Evolutionary conservation across 2,113 vertebrate species (phyloP).

Genomic region (Miniopterus natalensis): DNA sequence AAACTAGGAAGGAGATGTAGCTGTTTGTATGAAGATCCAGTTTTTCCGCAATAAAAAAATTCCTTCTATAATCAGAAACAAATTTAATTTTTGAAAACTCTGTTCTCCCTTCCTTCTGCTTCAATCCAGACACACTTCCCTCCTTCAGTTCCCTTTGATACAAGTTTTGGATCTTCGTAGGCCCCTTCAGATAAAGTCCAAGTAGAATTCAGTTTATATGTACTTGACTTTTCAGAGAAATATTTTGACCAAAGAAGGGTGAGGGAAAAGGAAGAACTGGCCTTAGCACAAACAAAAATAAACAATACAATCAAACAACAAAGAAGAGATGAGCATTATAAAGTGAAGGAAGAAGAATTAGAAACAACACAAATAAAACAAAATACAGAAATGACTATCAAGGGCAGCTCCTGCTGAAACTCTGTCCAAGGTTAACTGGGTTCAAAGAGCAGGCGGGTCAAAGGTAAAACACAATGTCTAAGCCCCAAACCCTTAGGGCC

Average conservation of each 20-base stretch:
- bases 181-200: background rate
- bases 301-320: background rate
- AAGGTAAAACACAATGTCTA: conserved; percentile 7
- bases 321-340: background rate
- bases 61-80: conserved; percentile 10
- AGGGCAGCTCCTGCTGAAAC: background rate
- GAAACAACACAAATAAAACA: conserved; percentile 3
- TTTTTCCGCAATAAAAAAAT: background rate
- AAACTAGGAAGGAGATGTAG: background rate
- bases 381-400: background rate
- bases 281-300: background rate
- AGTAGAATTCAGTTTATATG: background rate
- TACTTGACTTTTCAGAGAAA: background rate
- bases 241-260: background rate
- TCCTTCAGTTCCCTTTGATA: background rate
- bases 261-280: background rate
- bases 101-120: background rate
- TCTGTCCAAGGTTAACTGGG: background rate
- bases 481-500: background rate
- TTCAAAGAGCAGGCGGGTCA: background rate
- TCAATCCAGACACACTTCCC: background rate
- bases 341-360: background rate
- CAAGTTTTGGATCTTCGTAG: background rate
- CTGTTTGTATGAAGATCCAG: background rate
- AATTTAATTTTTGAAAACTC: conserved; percentile 4